Conservation (phyloP, 2,113 vertebrate genomes). For the Cheirogaleus medius region DNA sequence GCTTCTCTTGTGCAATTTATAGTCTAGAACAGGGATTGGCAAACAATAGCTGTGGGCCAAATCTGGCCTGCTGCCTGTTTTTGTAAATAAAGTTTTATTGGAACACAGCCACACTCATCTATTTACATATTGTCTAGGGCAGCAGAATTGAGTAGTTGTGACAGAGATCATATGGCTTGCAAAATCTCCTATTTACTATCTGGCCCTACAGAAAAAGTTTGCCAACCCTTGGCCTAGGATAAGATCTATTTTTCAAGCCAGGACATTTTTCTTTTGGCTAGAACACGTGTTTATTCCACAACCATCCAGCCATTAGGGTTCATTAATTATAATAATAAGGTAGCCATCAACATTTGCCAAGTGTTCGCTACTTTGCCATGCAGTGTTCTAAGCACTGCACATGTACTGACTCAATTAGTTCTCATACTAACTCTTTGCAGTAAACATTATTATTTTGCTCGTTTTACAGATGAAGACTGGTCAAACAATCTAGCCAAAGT, state of each 20-base stretch:
- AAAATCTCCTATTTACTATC: background rate
- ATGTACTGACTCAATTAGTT: background rate
- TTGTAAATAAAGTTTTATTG: conserved; percentile 61
- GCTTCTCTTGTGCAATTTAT: background rate
- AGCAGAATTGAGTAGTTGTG: background rate
- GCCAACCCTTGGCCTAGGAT: background rate
- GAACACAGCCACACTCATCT: background rate
- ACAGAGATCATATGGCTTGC: background rate
- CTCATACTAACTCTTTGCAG: background rate
- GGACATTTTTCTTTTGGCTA: background rate
- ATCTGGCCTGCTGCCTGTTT: background rate
- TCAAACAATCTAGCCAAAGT: background rate
- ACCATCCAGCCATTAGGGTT: background rate
- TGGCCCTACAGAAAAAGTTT: background rate
- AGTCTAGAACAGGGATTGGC: background rate
- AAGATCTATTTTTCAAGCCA: background rate
- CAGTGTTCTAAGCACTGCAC: background rate
- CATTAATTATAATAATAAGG: background rate
- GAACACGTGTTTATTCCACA: background rate
- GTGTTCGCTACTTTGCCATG: background rate
- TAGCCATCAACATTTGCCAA: background rate
- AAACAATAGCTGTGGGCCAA: background rate
- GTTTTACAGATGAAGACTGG: background rate
- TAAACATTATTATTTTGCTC: too few species aligned
- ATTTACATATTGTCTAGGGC: background rate